Evolutionary conservation across 2,888 invertebrate species (phyloP), one percentile per base, ranked within the genome.

Genomic region (Morpho deidamia): DNA sequence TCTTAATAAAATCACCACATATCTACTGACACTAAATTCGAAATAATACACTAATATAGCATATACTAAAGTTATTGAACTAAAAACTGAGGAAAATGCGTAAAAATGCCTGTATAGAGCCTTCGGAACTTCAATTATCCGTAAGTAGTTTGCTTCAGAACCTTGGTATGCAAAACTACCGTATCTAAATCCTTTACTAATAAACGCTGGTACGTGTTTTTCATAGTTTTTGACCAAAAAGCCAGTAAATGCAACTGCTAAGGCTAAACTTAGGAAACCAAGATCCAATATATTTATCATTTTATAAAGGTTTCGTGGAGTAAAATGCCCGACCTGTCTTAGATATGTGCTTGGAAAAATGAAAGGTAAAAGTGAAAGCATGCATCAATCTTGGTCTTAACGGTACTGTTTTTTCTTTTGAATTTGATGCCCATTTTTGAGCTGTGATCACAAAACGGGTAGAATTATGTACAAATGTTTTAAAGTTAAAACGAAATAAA

Each of bases 51-150:
- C 85, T 47, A 77, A 62, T 38, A 90, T 62, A 62, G 91, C 76
- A 37, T 92, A 78, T n/a, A 78, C 59, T 10, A 93, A 74, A 11
- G 89, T 77, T 0, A 76, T 53, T n/a, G 76, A 71, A 50, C 93
- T 91, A 65, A 92, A 87, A 32, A 92, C 62, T 1, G 92, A 83
- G 0, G 95, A 93, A 69, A 94, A 93, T 7, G 93, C 71, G 74
- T 97, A 97, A 72, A 96, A 96, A 80, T 97, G 96, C 65, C 86
- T 90, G 69, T 96, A 97, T 90, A 93, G 95, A 44, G 93, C 90
- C 79, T 96, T 96, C 0, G 96, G 96, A 43, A 96, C 89, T 76
- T 95, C 94, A 11, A 92, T 77, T 46, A 81, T 68, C 59, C 81
- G 75, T n/a, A 89, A 64, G 58, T 76, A 88, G 65, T 80, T 77